Evolutionary conservation across 2,888 invertebrate genomes (phyloP), one percentile per base, ranked within the genome.

Genomic region (Bhutanitis thaidina): DNA sequence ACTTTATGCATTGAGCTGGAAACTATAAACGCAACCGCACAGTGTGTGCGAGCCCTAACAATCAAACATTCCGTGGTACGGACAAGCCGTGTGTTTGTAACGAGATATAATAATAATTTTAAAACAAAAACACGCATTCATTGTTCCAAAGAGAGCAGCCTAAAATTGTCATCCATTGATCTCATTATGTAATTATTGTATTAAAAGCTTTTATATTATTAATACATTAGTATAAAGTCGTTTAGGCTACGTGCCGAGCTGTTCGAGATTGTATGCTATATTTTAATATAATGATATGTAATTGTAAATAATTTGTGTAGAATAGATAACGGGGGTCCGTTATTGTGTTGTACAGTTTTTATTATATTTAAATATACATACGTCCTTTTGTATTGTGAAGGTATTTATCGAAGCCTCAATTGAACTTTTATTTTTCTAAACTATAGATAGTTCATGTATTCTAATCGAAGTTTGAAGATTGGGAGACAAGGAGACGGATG

Each of bases 111-210:
- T 34, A 39, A 45, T 44, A 55, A 51, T 55, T 54, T 46, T 50
- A 55, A 55, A 58, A 38, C 14, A 44, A 57, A 58, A 56, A 58
- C 58, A 52, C 57, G 53, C 65, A 58, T 58, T 58, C 58, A 78
- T 81, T 88, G 86, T 87, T 88, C 89, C 89, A 89, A 89, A 89
- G 89, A 87, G 83, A 84, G 85, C 89, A 87, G 83, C 88, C 89
- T 85, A 89, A 89, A 88, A 76, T 80, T 82, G 77, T 80, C 78
- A 86, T 85, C 79, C 83, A 85, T 83, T 89, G 89, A 89, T 89
- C 89, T 89, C 89, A 89, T 88, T 84, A 84, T 77, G 77, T 79
- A 77, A 78, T 79, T 80, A 80, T 77, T 80, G 66, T 83, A 80
- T 78, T 80, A 67, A 77, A 79, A 84, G 80, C 79, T 81, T 86